Evolutionary conservation across 2,797 vertebrate genomes (phyloP).

Genomic region (Dermochelys coriacea): DNA sequence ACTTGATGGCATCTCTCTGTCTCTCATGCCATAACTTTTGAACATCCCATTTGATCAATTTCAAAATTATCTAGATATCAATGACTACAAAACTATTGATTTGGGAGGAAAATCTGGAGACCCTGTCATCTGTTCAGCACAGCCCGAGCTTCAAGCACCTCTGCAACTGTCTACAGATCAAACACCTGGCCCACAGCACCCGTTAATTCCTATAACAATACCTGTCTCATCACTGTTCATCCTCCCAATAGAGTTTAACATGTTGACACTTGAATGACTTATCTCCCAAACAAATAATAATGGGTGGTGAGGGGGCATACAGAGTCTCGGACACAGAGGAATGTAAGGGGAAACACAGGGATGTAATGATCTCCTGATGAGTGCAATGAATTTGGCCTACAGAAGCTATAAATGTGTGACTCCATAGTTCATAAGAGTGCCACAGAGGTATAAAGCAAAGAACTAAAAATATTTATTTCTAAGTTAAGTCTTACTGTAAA

Average conservation of each 20-base stretch:
- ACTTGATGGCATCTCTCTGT: background rate
- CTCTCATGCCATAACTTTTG: background rate
- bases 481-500: background rate
- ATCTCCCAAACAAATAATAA: background rate
- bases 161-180: background rate
- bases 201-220: background rate
- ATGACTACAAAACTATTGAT: background rate
- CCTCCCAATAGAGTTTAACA: no score
- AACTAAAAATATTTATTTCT: background rate
- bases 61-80: background rate
- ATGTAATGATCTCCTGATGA: background rate
- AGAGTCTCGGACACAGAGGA: background rate
- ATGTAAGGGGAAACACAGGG: background rate
- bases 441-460: background rate
- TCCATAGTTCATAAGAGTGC: background rate
- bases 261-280: background rate
- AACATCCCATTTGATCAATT: background rate
- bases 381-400: background rate
- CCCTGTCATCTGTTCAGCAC: background rate
- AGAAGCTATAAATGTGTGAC: background rate
- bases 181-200: background rate
- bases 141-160: no score
- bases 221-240: background rate
- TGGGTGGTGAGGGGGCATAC: background rate
- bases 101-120: rapidly evolving